Percentiles rank a stretch among this genome's conserved stretches.
phyloP scores from a whole-genome alignment of 2,113 vertebrate species.

The Taxidea taxus region DNA sequence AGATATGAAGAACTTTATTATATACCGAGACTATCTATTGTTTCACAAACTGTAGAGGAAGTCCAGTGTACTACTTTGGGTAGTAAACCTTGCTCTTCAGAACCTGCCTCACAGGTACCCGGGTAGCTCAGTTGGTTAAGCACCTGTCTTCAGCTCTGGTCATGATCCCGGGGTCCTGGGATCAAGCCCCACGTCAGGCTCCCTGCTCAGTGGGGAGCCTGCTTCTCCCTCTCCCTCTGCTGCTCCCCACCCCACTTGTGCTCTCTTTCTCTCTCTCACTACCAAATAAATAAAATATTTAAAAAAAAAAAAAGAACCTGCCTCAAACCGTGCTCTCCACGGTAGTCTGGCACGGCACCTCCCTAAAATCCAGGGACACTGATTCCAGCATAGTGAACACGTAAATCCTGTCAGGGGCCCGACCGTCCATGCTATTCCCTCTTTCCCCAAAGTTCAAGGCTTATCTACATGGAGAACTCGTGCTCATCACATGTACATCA shows the following conservation, averaged over 20 bases:
- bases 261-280: background rate
- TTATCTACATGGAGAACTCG: background rate
- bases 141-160: background rate
- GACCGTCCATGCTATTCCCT: background rate
- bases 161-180: background rate
- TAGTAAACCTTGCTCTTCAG: background rate
- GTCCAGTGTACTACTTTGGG: background rate
- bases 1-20: background rate
- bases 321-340: background rate
- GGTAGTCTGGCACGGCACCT: background rate
- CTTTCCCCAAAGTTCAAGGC: background rate
- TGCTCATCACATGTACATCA: fast-evolving
- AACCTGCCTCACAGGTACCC: background rate
- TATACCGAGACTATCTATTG: background rate
- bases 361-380: background rate
- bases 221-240: background rate
- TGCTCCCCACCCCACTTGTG: background rate
- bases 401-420: background rate
- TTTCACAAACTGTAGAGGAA: background rate
- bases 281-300: background rate
- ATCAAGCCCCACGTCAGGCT: background rate
- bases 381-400: background rate
- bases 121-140: background rate
- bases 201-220: background rate
- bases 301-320: background rate